Base-by-base conservation (phyloP, 1,140 invertebrate species). In the Octopus sinensis region DNA sequence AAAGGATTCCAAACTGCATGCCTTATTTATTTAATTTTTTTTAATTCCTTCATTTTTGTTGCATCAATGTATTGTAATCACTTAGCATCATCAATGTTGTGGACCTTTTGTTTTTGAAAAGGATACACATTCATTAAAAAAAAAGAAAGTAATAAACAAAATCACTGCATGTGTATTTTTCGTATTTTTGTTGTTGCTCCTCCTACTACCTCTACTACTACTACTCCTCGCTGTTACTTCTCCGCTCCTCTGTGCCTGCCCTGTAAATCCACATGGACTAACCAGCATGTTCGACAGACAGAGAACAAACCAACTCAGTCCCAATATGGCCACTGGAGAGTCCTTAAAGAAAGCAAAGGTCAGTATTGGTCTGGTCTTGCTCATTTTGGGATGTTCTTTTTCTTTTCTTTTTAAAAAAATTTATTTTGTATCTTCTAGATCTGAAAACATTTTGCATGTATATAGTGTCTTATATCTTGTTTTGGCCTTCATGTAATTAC, bases 231-330 rank as follows among this genome's bases (percentile, higher is more conserved):
- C 76, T 73, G 68, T 77, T 77, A 17, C 76, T 77, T 77, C 76
- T 53, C 23, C 52, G 52, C 76, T 17, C 68, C 68, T 13, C 13
- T 73, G 68, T 17, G 68, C 13, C 9, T 17, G 9, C 68, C 68
- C 9, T 73, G 68, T 73, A 73, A 43, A 73, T 73, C 68, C 13
- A 73, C 68, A 73, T 73, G 68, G 68, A 77, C 76, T 51, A 53
- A 77, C 17, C 76, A 77, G 76, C 76, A 77, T 77, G 76, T 77
- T 77, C 52, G 76, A 77, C 23, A 77, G 76, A 51, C 76, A 77
- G 76, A 52, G 52, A 52, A 51, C 76, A 77, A 77, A 43, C 52
- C 76, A 77, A 53, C 76, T 13, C 13, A 77, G 12, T 53, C 43
- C 76, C 76, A 77, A n/a, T 10, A 43, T 53, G 13, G 52, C 43